phyloP scores from a whole-genome alignment of 2,888 invertebrate species.

The Scaptomyza flava region DNA sequence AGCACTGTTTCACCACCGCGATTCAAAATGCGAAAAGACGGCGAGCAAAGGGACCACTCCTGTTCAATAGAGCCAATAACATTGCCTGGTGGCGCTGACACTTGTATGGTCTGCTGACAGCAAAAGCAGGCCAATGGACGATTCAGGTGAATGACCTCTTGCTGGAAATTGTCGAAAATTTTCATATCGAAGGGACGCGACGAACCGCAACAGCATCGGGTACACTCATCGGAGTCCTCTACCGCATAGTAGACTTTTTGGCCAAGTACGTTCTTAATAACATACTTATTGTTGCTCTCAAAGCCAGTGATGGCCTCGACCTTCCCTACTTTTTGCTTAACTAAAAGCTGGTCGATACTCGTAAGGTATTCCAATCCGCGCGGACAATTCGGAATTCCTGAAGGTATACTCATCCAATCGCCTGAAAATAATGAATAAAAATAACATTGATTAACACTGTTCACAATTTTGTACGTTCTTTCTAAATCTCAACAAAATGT shows the following conservation, averaged over 20 bases:
- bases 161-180: slow-evolving; percentile 91
- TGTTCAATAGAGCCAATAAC: slow-evolving; percentile 90
- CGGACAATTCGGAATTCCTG: slow-evolving; percentile 90
- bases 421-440: slow-evolving; percentile 84
- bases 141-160: slow-evolving; percentile 93
- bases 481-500: slow-evolving; percentile 12
- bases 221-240: slow-evolving; percentile 94
- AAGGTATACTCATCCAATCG: slow-evolving; percentile 93
- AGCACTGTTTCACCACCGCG: slow-evolving; percentile 90
- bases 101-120: slow-evolving; percentile 93
- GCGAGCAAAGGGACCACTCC: slow-evolving; percentile 90
- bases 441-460: slow-evolving; percentile 15
- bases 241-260: slow-evolving; percentile 92
- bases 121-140: slow-evolving; percentile 93
- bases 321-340: slow-evolving; percentile 92
- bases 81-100: slow-evolving; percentile 90
- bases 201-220: slow-evolving; percentile 93
- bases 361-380: slow-evolving; percentile 96
- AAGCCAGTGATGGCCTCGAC: slow-evolving; percentile 91
- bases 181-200: slow-evolving; percentile 94
- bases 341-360: slow-evolving; percentile 92
- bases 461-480: not conserved
- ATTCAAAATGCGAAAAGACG: slow-evolving; percentile 90
- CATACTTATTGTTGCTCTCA: slow-evolving; percentile 95
- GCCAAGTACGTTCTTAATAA: slow-evolving; percentile 91